phyloP scores from a whole-genome alignment of 2,797 vertebrate genomes.

The Acomys russatus region DNA sequence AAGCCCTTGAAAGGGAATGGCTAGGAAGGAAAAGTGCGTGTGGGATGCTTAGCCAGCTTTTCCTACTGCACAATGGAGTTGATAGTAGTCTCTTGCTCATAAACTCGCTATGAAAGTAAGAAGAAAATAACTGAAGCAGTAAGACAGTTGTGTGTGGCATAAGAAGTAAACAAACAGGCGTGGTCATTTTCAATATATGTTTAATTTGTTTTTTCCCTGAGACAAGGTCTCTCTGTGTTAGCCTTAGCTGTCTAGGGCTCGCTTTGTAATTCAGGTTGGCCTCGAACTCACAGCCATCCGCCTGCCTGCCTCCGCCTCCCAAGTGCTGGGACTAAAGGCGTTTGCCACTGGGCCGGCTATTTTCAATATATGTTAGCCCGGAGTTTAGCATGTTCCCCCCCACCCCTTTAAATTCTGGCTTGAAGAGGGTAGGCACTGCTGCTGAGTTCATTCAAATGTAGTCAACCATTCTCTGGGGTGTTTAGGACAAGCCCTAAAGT shows the following conservation, averaged over 20 bases:
- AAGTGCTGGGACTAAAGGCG: no score
- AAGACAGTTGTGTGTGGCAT: background rate
- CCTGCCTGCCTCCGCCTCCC: no score
- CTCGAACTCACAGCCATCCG: no score
- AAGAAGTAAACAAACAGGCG: background rate
- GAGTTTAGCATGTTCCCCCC: background rate
- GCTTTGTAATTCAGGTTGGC: no score
- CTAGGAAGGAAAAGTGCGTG: background rate
- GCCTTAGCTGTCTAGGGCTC: no score
- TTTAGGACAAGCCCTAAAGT: background rate
- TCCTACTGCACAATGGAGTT: conserved; percentile 34
- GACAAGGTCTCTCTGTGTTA: no score
- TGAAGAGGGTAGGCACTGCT: background rate
- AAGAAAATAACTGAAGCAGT: conserved; percentile 8
- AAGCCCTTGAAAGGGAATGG: background rate
- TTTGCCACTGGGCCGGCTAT: background rate
- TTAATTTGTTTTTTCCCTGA: no score
- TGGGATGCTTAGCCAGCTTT: background rate
- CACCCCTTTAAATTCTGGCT: background rate
- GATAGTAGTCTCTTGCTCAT: background rate
- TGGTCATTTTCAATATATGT: conserved; percentile 7
- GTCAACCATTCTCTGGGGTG: background rate
- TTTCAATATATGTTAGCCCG: conserved; percentile 11
- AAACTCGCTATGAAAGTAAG: conserved; percentile 14
- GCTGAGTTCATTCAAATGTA: conserved; percentile 35